Conservation (phyloP, 2,888 invertebrate species). For the Smittia sp. region DNA sequence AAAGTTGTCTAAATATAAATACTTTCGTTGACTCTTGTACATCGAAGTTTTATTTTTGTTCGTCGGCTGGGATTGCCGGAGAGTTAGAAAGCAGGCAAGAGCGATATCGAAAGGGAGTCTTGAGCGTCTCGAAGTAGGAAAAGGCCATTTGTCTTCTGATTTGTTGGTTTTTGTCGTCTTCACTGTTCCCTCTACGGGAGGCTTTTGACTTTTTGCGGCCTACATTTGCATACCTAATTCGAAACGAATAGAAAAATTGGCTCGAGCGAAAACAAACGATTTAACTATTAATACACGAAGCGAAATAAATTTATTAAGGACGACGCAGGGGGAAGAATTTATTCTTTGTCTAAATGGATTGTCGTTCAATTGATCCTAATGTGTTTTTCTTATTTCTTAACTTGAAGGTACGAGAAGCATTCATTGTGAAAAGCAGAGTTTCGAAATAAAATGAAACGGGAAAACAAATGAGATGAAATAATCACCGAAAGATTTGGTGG, state of each 20-base stretch:
- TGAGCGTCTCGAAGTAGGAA: slow-evolving; percentile 5
- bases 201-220: not conserved
- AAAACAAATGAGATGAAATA: slow-evolving; percentile 25
- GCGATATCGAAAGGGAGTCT: not conserved
- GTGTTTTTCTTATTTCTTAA: slow-evolving; percentile 10
- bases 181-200: slow-evolving; percentile 6
- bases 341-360: slow-evolving; percentile 15
- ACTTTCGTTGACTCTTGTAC: not conserved
- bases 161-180: slow-evolving; percentile 21
- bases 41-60: not conserved
- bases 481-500: slow-evolving; percentile 21
- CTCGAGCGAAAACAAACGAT: not conserved
- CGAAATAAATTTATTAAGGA: slow-evolving; percentile 18
- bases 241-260: not conserved
- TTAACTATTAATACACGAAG: slow-evolving; percentile 11
- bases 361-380: slow-evolving; percentile 24
- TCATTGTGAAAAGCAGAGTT: not conserved
- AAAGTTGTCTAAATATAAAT: slow-evolving; percentile 26
- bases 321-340: not conserved
- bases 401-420: not conserved
- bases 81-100: not conserved
- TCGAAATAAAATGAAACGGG: not conserved
- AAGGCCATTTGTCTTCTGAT: slow-evolving; percentile 32
- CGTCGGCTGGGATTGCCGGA: not conserved
- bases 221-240: slow-evolving; percentile 15